phyloP scores from a whole-genome alignment of 2,888 invertebrate species.

The Lamellibrachia satsuma region DNA sequence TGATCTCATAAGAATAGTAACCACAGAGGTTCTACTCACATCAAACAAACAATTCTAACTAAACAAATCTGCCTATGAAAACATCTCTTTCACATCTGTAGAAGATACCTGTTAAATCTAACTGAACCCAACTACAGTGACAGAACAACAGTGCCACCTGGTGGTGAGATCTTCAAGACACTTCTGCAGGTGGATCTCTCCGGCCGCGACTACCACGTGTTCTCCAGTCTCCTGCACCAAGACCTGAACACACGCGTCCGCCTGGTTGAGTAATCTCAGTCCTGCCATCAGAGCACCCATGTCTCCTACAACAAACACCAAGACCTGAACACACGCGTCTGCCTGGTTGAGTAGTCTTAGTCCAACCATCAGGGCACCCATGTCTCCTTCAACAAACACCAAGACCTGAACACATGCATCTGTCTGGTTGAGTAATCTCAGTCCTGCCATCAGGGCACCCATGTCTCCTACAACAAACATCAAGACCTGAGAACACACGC shows the following conservation, averaged over 20 bases:
- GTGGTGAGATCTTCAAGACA: conserved; percentile 88
- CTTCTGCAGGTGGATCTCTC: conserved; percentile 95
- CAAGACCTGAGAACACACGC: too few relatives aligned
- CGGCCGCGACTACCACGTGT: conserved; percentile 91
- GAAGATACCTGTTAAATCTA: background rate
- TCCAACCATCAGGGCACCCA: too few relatives aligned
- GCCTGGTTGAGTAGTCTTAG: too few relatives aligned
- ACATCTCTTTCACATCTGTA: background rate
- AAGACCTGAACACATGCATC: too few relatives aligned
- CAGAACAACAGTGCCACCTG: conserved; percentile 23
- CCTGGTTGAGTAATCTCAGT: conserved; percentile 87
- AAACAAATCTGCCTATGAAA: background rate
- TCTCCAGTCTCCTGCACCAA: conserved; percentile 91
- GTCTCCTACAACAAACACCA: conserved; percentile 68
- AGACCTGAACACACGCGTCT: background rate
- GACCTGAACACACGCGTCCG: conserved; percentile 85
- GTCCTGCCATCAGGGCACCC: too few relatives aligned
- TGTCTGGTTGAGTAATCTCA: too few relatives aligned
- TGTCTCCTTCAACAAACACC: too few relatives aligned
- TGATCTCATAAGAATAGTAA: background rate
- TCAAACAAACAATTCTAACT: background rate
- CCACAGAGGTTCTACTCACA: background rate
- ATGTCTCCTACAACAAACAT: too few relatives aligned
- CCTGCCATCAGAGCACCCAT: conserved; percentile 74
- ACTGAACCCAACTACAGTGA: background rate